Conservation (phyloP, 2,113 vertebrate species). For the Pogona vitticeps region DNA sequence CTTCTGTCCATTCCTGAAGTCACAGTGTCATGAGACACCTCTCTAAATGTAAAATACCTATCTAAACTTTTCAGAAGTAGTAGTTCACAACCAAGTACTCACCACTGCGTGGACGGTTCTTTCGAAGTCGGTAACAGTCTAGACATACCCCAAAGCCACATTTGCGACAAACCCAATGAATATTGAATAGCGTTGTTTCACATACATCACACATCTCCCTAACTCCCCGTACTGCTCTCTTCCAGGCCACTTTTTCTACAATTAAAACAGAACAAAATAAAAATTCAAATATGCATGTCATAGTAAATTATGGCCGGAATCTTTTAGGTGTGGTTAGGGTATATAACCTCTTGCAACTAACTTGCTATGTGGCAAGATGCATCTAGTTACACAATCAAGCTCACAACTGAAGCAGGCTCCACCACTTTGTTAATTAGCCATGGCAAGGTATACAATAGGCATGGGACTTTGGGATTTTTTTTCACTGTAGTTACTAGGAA, state of each 20-base stretch:
- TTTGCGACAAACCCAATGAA: conserved; percentile 99
- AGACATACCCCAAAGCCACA: conserved; percentile 98
- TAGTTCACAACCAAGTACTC: conserved; percentile 55
- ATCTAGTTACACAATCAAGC: too few species aligned
- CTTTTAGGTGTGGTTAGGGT: too few species aligned
- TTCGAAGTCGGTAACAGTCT: conserved; percentile 95
- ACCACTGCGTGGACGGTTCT: conserved; percentile 91
- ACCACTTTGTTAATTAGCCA: too few species aligned
- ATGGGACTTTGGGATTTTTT: too few species aligned
- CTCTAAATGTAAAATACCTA: neutral
- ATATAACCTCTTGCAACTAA: too few species aligned
- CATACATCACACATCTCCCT: conserved; percentile 99
- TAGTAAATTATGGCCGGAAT: neutral
- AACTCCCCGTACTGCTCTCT: conserved; percentile 93
- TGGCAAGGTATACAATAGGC: too few species aligned
- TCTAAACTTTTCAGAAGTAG: neutral
- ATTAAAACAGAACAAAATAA: conserved; percentile 19
- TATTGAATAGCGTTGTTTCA: conserved; percentile 98
- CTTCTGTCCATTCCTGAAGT: neutral
- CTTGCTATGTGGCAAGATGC: too few species aligned
- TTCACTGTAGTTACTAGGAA: too few species aligned
- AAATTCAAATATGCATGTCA: neutral
- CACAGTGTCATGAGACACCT: neutral
- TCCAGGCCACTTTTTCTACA: conserved; percentile 98
- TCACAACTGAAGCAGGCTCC: too few species aligned